A percentile compares a stretch with the other conserved stretches of the same genome.
These are phyloP conservation scores for Himalopsyche phryganea DNA, from an alignment of 1,140 invertebrate genomes.

Conservation along the genomic window DNA sequence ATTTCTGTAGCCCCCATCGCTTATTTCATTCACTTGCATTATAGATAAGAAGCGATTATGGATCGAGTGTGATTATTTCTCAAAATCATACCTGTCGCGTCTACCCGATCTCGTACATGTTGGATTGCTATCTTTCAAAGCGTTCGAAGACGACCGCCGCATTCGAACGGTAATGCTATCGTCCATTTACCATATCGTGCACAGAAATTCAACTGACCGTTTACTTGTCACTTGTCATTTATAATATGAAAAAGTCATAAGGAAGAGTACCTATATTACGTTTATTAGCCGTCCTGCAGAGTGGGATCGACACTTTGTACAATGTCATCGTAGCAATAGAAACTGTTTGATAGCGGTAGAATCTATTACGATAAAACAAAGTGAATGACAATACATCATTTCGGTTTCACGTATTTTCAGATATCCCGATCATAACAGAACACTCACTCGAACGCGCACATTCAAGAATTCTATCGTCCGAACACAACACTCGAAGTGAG, in stretches of 20 bases:
- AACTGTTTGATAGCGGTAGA: too few relatives aligned
- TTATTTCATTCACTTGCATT: slow-evolving; percentile 22
- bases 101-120: slow-evolving; percentile 25
- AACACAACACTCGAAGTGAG: background rate
- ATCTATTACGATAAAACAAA: too few relatives aligned
- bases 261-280: too few relatives aligned
- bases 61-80: slow-evolving; percentile 8
- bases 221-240: too few relatives aligned
- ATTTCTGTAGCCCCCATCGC: slow-evolving; percentile 26
- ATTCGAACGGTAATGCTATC: slow-evolving; percentile 3
- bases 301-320: too few relatives aligned
- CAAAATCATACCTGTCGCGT: slow-evolving; percentile 15
- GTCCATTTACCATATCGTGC: slow-evolving; percentile 10
- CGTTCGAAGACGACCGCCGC: slow-evolving; percentile 3
- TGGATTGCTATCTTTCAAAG: slow-evolving; percentile 10
- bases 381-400: too few relatives aligned
- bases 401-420: slow-evolving; percentile 1
- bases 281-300: too few relatives aligned
- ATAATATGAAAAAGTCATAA: too few relatives aligned
- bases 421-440: slow-evolving; percentile 16
- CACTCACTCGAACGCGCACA: slow-evolving; percentile 13
- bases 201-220: too few relatives aligned
- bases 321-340: too few relatives aligned
- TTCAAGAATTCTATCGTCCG: slow-evolving; percentile 2
- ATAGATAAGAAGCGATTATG: slow-evolving; percentile 9